Conservation (phyloP, 2,888 invertebrate genomes). For the Agrilus cyanescens region DNA sequence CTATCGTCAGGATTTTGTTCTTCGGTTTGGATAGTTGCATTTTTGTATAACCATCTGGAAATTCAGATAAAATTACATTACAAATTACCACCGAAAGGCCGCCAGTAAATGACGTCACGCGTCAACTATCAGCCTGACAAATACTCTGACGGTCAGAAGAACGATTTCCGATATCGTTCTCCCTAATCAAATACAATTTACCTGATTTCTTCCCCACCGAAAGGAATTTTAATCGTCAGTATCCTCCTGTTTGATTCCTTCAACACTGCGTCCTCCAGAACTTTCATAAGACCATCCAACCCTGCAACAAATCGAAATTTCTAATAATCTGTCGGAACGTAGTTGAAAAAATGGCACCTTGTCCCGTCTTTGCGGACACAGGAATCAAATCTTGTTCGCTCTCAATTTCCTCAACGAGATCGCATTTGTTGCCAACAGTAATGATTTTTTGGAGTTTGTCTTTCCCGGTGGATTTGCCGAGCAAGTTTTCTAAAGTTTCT, state of each 20-base stretch:
- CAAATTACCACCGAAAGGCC: too few relatives aligned
- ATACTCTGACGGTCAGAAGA: too few relatives aligned
- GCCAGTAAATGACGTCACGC: neutral
- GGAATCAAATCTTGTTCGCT: constrained; percentile 19
- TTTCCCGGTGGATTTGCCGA: constrained; percentile 29
- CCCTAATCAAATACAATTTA: constrained; percentile 8
- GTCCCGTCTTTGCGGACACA: constrained; percentile 31
- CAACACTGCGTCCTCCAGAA: constrained; percentile 41
- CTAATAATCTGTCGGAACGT: neutral
- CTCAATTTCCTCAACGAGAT: constrained; percentile 33
- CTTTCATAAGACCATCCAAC: constrained; percentile 33
- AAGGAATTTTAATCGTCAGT: constrained; percentile 44
- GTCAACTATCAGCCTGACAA: neutral
- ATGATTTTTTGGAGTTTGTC: constrained; percentile 43
- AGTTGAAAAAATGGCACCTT: constrained; percentile 6
- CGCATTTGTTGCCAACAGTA: constrained; percentile 65
- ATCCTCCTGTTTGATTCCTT: constrained; percentile 39
- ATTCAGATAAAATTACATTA: constrained; percentile 10
- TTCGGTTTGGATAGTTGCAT: constrained; percentile 44
- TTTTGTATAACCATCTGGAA: constrained; percentile 51
- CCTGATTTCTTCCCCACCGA: constrained; percentile 43
- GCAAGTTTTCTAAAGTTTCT: constrained; percentile 47
- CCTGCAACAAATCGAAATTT: constrained; percentile 25
- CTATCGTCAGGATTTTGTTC: constrained; percentile 39
- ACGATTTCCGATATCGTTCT: neutral